These are phyloP conservation scores for Amazona finschi DNA, from an alignment of 2,797 vertebrate species.

Conservation along the genomic window DNA sequence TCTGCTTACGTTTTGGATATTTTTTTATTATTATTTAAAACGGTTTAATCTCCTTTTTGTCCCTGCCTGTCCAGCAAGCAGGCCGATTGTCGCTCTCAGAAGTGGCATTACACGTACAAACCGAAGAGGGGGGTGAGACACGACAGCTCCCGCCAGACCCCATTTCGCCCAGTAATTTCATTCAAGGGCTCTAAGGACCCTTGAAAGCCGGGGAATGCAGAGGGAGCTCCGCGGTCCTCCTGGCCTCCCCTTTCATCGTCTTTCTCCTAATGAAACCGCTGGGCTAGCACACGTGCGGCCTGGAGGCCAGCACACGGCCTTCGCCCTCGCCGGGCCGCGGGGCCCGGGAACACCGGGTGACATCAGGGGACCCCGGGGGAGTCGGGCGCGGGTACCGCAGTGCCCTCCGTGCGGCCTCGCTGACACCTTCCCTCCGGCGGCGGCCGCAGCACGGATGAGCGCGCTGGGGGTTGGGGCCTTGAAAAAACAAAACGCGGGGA, in stretches of 20 bases:
- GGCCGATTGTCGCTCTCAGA: slow-evolving; percentile 71
- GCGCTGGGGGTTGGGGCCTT: neutral
- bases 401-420: neutral
- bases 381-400: neutral
- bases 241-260: slow-evolving; percentile 54
- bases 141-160: slow-evolving; percentile 66
- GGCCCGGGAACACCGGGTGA: neutral
- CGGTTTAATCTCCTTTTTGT: slow-evolving; percentile 72
- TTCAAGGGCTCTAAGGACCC: slow-evolving; percentile 75
- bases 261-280: slow-evolving; percentile 27
- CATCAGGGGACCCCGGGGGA: neutral
- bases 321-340: neutral
- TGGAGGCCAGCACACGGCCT: neutral
- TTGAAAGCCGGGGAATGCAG: slow-evolving; percentile 71
- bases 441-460: neutral
- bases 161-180: slow-evolving; percentile 74
- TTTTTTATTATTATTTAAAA: slow-evolving; percentile 69
- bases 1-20: slow-evolving; percentile 33
- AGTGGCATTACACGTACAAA: slow-evolving; percentile 72
- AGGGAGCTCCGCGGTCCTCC: slow-evolving; percentile 28
- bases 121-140: slow-evolving; percentile 45
- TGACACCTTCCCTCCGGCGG: neutral
- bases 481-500: neutral
- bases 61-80: slow-evolving; percentile 66
- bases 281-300: slow-evolving; percentile 31